Conservation (phyloP, 2,888 invertebrate genomes). For the Tholera decimalis region DNA sequence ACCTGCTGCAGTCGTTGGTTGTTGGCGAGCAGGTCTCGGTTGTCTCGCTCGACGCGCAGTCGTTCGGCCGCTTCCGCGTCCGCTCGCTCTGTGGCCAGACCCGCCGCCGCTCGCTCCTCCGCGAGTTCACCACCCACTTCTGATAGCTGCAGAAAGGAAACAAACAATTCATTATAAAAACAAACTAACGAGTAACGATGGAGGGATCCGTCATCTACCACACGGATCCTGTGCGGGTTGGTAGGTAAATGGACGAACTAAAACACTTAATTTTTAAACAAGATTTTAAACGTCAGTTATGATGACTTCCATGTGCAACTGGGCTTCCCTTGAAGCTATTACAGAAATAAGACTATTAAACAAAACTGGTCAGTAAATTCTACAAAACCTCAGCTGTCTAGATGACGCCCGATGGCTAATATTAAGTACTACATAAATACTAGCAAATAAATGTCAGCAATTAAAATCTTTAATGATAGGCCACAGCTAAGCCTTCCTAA, state of each 20-base stretch:
- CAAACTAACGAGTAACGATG: no score
- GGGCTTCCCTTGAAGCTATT: slow-evolving; percentile 15
- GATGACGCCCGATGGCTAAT: not conserved
- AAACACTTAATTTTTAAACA: no score
- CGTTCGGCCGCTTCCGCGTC: slow-evolving; percentile 97
- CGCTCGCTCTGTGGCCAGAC: slow-evolving; percentile 96
- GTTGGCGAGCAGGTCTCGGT: slow-evolving; percentile 95
- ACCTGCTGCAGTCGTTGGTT: slow-evolving; percentile 94
- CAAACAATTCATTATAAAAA: slow-evolving; percentile 10
- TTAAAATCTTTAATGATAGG: slow-evolving; percentile 35
- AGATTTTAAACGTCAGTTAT: not conserved
- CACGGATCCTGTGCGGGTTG: no score
- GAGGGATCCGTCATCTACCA: no score
- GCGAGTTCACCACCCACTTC: slow-evolving; percentile 98
- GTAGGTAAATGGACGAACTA: no score
- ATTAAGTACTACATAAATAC: slow-evolving; percentile 24
- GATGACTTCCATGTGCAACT: not conserved
- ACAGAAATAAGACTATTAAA: not conserved
- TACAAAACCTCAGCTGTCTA: not conserved
- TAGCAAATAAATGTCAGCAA: slow-evolving; percentile 21
- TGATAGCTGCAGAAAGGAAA: slow-evolving; percentile 93
- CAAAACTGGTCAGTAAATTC: not conserved
- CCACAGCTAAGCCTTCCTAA: slow-evolving; percentile 18
- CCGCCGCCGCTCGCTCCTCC: slow-evolving; percentile 98
- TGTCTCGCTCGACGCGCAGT: slow-evolving; percentile 96